Percentiles rank a stretch among this genome's conserved stretches.
These are phyloP conservation scores for Actinopyga echinites DNA, from an alignment of 53 echinoderm and acorn worm species.

Conservation along the genomic window DNA sequence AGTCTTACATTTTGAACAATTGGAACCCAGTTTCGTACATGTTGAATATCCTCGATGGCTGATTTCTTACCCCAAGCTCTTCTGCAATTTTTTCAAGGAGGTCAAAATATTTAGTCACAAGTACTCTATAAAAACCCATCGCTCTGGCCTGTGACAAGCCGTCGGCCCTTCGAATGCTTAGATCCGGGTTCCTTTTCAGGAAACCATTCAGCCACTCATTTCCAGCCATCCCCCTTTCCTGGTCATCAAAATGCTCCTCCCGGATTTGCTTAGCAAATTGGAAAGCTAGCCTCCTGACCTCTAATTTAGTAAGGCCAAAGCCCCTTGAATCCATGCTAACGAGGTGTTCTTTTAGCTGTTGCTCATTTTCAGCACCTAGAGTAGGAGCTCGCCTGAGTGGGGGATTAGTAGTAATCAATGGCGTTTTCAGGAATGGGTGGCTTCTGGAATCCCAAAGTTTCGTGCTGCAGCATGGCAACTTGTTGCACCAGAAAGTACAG, in stretches of 20 bases:
- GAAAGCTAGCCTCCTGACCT: constrained; percentile 29
- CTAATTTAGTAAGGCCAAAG: constrained; percentile 25
- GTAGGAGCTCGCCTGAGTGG: constrained; percentile 4
- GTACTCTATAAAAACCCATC: constrained; percentile 10
- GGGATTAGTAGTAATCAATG: constrained; percentile 14
- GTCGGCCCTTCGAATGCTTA: constrained; percentile 22
- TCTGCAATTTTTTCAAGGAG: constrained; percentile 6
- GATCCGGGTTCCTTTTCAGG: constrained; percentile 12
- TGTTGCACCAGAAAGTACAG: constrained; percentile 20
- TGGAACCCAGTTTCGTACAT: constrained; percentile 9
- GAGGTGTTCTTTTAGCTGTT: constrained; percentile 17
- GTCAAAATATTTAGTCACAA: constrained; percentile 32
- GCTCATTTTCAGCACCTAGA: constrained; percentile 31
- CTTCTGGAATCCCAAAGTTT: constrained; percentile 7
- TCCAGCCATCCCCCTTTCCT: constrained; percentile 27
- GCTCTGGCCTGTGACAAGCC: constrained; percentile 29
- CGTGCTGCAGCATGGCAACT: constrained; percentile 22
- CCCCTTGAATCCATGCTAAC: constrained; percentile 33
- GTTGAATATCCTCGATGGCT: constrained; percentile 21
- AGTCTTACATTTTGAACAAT: constrained; percentile 19
- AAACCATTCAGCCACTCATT: constrained; percentile 9
- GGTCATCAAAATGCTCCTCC: neutral
- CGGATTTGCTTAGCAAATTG: constrained; percentile 18
- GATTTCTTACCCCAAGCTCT: constrained; percentile 6
- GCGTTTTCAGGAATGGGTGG: constrained; percentile 22